Evolutionary conservation across 2,797 vertebrate species (phyloP), one percentile per base, ranked within the genome.

Genomic region (Etheostoma nigrum): DNA sequence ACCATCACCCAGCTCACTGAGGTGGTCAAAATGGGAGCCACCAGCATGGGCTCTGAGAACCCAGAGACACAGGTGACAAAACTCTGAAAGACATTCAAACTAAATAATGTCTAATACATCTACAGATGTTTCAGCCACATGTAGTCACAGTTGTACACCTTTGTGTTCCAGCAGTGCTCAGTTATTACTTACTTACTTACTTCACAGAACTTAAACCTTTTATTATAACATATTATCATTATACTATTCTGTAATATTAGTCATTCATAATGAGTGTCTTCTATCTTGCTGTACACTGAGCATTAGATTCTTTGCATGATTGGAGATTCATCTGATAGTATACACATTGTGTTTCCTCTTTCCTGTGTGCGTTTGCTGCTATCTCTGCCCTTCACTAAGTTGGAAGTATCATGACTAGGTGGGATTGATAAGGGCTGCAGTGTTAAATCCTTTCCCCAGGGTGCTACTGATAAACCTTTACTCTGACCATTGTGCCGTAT

Each of bases 1-100:
- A 99, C 98, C 89, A 99, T 99, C 92, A 99, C 98, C 19, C 97
- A 98, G 0, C 96, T 99, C 58, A 98, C 98, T 0, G 98, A 99
- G 78, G 98, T 99, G 74, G 98, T 99, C 81, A 99, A 99, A 86
- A 82, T 98, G 81, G 98, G 98, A 66, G 98, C 98, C 0, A 96
- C 98, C 66, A 99, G 98, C 90, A 95, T 99, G 89, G 98, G 98
- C 60, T 99, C 98, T 0, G 95, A 99, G 42, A 97, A 99, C 89
- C 98, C 98, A 0, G 98, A 99, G 94, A 99, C 98, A 52, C 98
- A 99, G 97, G 98, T 99, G 78, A 90, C 12, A 6, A 51, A 23
- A 71, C 59, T 10, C 13, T 3, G 30, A 30, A 44, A 45, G 3
- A 5, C 27, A 51, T 44, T 62, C 61, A 58, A 21, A 47, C 10